These are phyloP conservation scores for Serranus cabrilla DNA, from an alignment of 2,797 vertebrate genomes.

Conservation along the genomic window DNA sequence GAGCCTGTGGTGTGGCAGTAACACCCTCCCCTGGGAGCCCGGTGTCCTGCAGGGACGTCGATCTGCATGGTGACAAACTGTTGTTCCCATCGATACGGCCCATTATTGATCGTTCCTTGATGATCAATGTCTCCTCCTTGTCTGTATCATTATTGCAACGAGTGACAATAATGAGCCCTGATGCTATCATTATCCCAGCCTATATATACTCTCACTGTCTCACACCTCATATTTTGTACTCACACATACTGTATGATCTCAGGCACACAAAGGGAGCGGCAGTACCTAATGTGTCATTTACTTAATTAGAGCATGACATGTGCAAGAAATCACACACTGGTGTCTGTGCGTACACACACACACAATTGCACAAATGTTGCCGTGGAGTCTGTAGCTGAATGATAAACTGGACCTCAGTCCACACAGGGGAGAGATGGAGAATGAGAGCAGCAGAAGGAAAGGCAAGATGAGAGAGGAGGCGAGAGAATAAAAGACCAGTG, in stretches of 20 bases:
- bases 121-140: slow-evolving; percentile 75
- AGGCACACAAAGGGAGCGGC: slow-evolving; percentile 9
- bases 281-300: slow-evolving; percentile 46
- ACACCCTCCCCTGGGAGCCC: slow-evolving; percentile 58
- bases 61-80: slow-evolving; percentile 71
- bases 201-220: slow-evolving; percentile 47
- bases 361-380: slow-evolving; percentile 27
- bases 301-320: slow-evolving; percentile 52
- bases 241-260: slow-evolving; percentile 6
- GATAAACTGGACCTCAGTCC: slow-evolving; percentile 62
- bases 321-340: slow-evolving; percentile 1
- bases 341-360: neutral
- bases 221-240: slow-evolving; percentile 28
- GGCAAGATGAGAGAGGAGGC: slow-evolving; percentile 55
- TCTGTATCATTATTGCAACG: slow-evolving; percentile 67
- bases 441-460: slow-evolving; percentile 55
- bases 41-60: slow-evolving; percentile 52
- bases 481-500: slow-evolving; percentile 60
- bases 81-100: slow-evolving; percentile 71
- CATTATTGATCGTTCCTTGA: slow-evolving; percentile 75
- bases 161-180: slow-evolving; percentile 73
- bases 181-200: slow-evolving; percentile 45
- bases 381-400: slow-evolving; percentile 40
- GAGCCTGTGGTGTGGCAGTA: slow-evolving; percentile 50
- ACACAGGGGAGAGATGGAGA: slow-evolving; percentile 53